A percentile compares a stretch with the other conserved stretches of the same genome.
These are phyloP conservation scores for Pseudomyrmex dendroicus DNA, from an alignment of 1,140 invertebrate genomes.

Conservation along the genomic window DNA sequence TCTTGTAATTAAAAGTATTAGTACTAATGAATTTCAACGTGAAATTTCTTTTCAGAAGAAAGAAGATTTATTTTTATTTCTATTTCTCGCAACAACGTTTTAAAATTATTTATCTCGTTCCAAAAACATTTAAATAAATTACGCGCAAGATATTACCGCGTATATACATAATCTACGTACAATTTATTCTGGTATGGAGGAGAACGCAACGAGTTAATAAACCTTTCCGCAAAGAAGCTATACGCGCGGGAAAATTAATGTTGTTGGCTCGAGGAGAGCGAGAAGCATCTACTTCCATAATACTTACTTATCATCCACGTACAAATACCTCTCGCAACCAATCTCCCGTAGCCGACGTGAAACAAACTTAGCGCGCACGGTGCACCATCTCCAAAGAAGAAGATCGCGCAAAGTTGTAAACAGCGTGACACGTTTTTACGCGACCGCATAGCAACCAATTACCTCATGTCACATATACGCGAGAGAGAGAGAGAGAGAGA, in stretches of 20 bases:
- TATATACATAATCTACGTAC: not conserved
- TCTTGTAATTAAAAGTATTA: too few species aligned
- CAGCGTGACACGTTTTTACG: conserved; percentile 28
- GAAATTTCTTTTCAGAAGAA: too few species aligned
- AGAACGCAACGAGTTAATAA: conserved; percentile 11
- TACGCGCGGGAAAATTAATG: conserved; percentile 21
- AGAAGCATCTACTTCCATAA: conserved; percentile 18
- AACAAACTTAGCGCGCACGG: not conserved
- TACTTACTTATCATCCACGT: conserved; percentile 27
- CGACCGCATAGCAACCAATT: conserved; percentile 23
- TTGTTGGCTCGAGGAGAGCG: conserved; percentile 15
- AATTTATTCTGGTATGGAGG: not conserved
- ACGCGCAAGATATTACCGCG: not conserved
- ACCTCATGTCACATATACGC: not conserved
- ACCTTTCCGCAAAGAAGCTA: conserved; percentile 13
- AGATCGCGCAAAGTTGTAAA: conserved; percentile 27
- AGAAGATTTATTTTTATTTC: too few species aligned
- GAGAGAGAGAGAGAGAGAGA: too few species aligned
- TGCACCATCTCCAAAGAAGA: not conserved
- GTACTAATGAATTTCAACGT: too few species aligned
- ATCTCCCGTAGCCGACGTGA: conserved; percentile 1
- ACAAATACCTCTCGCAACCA: conserved; percentile 35
- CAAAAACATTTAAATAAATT: not conserved
- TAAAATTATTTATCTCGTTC: not conserved
- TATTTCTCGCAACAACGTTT: too few species aligned